Evolutionary conservation across 1,140 invertebrate genomes (phyloP).

Genomic region (Saccostrea glomerata): DNA sequence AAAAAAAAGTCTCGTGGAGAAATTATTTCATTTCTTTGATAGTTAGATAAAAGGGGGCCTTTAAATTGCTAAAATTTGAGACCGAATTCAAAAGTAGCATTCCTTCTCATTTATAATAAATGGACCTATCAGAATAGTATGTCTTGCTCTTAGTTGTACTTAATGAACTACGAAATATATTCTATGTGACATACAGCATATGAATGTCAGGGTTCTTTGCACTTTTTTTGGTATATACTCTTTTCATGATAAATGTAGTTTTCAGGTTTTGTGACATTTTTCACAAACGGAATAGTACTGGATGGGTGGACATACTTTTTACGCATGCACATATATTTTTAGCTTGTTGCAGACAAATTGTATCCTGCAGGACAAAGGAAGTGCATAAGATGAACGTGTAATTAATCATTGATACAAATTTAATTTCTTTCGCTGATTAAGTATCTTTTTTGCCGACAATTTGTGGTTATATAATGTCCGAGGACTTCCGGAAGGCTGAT

Average conservation of each 20-base stretch:
- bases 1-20: background rate
- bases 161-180: background rate
- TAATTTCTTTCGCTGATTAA: background rate
- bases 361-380: background rate
- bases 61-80: background rate
- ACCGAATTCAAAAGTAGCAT: background rate
- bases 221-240: background rate
- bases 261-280: background rate
- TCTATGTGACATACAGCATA: background rate
- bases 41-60: background rate
- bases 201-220: background rate
- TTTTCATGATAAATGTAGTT: no score
- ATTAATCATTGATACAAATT: constrained; percentile 9
- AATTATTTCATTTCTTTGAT: background rate
- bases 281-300: background rate
- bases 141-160: background rate
- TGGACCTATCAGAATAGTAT: background rate
- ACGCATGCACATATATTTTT: background rate
- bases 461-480: constrained; percentile 9
- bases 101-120: background rate
- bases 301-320: no score
- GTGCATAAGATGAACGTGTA: background rate
- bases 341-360: background rate
- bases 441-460: background rate
- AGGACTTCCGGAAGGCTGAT: background rate